Evolutionary conservation across 1,140 invertebrate genomes (phyloP).

Genomic region (Lordiphosa stackelbergi): DNA sequence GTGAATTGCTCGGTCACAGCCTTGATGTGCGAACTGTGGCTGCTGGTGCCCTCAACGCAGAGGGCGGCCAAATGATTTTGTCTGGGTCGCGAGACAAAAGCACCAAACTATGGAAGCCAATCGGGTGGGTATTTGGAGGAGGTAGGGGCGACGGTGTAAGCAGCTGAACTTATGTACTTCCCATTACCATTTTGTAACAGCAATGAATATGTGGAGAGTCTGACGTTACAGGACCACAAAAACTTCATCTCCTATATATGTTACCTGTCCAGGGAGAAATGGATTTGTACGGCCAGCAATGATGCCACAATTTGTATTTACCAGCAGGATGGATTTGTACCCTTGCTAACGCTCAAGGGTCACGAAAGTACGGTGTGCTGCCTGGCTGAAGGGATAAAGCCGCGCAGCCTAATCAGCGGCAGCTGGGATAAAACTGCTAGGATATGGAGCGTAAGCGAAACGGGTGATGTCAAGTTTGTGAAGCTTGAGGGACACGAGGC

Average conservation of each 20-base stretch:
- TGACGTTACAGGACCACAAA: slow-evolving; percentile 87
- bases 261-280: slow-evolving; percentile 86
- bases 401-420: slow-evolving; percentile 80
- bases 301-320: slow-evolving; percentile 91
- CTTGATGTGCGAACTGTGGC: slow-evolving; percentile 90
- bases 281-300: slow-evolving; percentile 91
- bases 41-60: slow-evolving; percentile 82
- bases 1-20: slow-evolving; percentile 86
- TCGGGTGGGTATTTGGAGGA: slow-evolving; percentile 80
- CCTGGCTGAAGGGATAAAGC: slow-evolving; percentile 76
- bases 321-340: slow-evolving; percentile 79
- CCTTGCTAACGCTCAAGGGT: slow-evolving; percentile 84
- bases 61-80: slow-evolving; percentile 83
- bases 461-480: slow-evolving; percentile 78
- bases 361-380: slow-evolving; percentile 86
- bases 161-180: no score
- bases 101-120: slow-evolving; percentile 88
- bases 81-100: slow-evolving; percentile 93
- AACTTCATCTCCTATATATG: slow-evolving; percentile 91
- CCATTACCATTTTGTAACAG: slow-evolving; percentile 49
- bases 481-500: slow-evolving; percentile 86
- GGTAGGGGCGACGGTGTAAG: no score
- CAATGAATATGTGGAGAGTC: slow-evolving; percentile 80
- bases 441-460: slow-evolving; percentile 84
- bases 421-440: slow-evolving; percentile 94